A percentile compares a stretch with the other conserved stretches of the same genome.
Evolutionary conservation across 1,140 invertebrate species (phyloP).

Genomic region (Mercenaria mercenaria): DNA sequence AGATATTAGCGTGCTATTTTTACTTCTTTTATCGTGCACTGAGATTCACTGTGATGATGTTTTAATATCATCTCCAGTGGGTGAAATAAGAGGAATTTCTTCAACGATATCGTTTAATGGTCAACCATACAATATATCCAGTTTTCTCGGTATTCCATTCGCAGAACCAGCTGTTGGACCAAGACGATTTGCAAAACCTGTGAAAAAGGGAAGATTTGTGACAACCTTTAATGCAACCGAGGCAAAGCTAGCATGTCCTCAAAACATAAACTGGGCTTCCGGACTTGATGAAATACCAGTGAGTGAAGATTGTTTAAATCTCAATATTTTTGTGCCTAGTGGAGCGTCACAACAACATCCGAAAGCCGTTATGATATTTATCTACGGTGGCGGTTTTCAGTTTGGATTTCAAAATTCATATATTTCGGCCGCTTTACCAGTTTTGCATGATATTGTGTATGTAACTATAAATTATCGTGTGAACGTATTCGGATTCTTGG

Average conservation of each 20-base stretch:
- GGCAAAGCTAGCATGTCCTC: neutral
- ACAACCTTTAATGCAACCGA: neutral
- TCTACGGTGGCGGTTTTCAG: conserved; percentile 95
- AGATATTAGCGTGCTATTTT: too few species aligned
- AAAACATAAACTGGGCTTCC: neutral
- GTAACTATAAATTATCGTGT: conserved; percentile 92
- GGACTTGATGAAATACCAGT: neutral
- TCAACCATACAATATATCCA: neutral
- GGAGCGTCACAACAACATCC: conserved; percentile 50
- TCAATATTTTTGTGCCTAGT: conserved; percentile 94
- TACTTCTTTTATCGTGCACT: too few species aligned
- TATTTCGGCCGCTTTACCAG: conserved; percentile 93
- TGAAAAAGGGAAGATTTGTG: neutral
- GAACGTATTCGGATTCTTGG: conserved; percentile 89
- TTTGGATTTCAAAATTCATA: conserved; percentile 96
- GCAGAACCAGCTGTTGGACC: neutral
- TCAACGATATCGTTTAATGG: neutral
- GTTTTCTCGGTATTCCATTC: conserved; percentile 30
- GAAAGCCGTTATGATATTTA: conserved; percentile 96
- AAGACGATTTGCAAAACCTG: conserved; percentile 28
- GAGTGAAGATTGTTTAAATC: conserved; percentile 96
- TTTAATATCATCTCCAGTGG: neutral
- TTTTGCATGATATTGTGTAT: conserved; percentile 91
- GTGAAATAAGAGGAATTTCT: neutral
- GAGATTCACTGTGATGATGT: neutral